These are phyloP conservation scores for Drosophila stalkeri DNA, from an alignment of 2,888 invertebrate genomes.

Conservation along the genomic window DNA sequence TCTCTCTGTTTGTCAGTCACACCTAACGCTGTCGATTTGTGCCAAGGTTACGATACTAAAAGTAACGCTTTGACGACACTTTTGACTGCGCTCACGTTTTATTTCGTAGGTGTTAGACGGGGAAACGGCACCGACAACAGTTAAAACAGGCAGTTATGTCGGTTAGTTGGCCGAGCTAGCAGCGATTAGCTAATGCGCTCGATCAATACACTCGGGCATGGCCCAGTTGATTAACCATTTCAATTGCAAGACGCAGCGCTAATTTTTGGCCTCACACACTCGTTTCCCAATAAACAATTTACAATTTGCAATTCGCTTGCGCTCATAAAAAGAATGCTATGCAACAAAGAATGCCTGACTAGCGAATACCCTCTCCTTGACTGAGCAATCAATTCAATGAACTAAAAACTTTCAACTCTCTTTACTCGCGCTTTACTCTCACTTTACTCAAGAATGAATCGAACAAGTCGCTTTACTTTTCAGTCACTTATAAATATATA, in stretches of 20 bases:
- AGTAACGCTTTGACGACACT: slow-evolving; percentile 43
- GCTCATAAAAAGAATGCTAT: slow-evolving; percentile 24
- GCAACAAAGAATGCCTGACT: background rate
- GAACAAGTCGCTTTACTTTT: too few species aligned
- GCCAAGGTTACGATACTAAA: slow-evolving; percentile 65
- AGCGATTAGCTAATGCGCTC: slow-evolving; percentile 43
- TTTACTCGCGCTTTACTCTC: too few species aligned
- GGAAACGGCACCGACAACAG: slow-evolving; percentile 42
- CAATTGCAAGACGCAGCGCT: slow-evolving; percentile 52
- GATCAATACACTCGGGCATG: slow-evolving; percentile 42
- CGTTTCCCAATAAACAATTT: slow-evolving; percentile 22
- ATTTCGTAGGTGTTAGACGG: slow-evolving; percentile 69
- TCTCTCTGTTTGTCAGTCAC: background rate
- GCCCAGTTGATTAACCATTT: slow-evolving; percentile 34
- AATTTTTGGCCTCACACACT: slow-evolving; percentile 15
- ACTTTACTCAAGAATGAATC: background rate
- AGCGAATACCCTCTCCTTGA: background rate
- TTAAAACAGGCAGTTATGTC: slow-evolving; percentile 46
- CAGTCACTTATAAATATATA: background rate
- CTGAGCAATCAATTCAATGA: background rate
- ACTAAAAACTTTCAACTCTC: background rate
- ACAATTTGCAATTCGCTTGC: slow-evolving; percentile 37
- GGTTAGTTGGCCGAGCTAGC: slow-evolving; percentile 38
- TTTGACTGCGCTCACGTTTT: slow-evolving; percentile 61
- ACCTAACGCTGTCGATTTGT: slow-evolving; percentile 44